Base-by-base conservation (phyloP, 2,888 invertebrate species). In the Ennomos quercinarius region DNA sequence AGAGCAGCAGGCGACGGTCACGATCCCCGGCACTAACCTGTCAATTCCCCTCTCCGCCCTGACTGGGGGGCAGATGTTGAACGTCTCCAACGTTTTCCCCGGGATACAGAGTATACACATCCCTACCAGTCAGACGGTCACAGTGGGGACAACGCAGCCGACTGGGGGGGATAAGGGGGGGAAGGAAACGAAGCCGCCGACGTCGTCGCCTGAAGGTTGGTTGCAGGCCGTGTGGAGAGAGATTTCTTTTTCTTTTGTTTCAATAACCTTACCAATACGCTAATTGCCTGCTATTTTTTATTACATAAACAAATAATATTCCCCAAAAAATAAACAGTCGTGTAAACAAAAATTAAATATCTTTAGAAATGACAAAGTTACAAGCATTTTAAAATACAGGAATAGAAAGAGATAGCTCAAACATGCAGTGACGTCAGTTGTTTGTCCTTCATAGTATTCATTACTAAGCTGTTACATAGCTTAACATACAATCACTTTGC, bases 1-100 rank as follows among this genome's bases (percentile, higher is more conserved):
- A 91, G 92, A 92, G 75, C 92, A 91, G 75, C 90, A 89, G 81
- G 90, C 94, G 67, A 89, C 94, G 64, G 85, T 95, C 72, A 93
- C 93, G 52, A 94, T 95, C 72, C 94, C 94, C 57, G 95, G 94
- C 78, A 94, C 94, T 75, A 95, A 95, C 85, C 89, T 95, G 71
- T 89, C 93, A 77, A 93, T 95, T 71, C 95, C 95, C 53, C 73
- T 93, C 76, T 87, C 86, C 79, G 90, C 91, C 68, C 77, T 93
- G 77, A 81, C 87, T 71, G 86, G 86, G 63, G 84, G 81, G 71
- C 94, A 93, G 64, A 86, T 94, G 75, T 86, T 94, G 36, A 93
- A 94, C 73, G 93, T 93, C 42, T 89, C 93, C 12, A 94, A 93
- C 71, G 72, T 94, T 59, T 83, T 67, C 92, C 64, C 66, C 11